Base-by-base conservation (phyloP, 2,888 invertebrate genomes). In the Neoitamus cyanurus region DNA sequence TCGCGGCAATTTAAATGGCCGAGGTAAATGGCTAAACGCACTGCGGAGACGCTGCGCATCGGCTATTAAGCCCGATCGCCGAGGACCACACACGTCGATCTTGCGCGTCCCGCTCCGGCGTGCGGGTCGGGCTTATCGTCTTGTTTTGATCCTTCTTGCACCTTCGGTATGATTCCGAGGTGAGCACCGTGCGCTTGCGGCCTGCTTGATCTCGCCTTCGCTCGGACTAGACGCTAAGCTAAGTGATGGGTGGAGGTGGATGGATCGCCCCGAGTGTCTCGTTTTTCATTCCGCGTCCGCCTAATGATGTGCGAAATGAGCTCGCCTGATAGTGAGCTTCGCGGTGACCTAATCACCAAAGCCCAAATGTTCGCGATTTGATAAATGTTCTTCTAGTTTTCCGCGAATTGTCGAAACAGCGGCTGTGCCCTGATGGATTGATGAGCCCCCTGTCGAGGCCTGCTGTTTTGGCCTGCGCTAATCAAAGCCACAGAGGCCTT, bases 21-120 rank as follows among this genome's bases (percentile, higher is more conserved):
- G 82, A 84, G 80, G 84, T 84, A 85, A 85, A 85, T 85, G 84
- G 73, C 82, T 68, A 84, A 84, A 80, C 84, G 85, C 84, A 75
- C 31, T 15, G 72, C 73, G 83, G 42, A 77, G 84, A 48, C 31
- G 72, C 77, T 77, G 83, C 25, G 20, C 36, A 34, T 75, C 42
- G 72, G 36, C 37, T 37, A 37, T 75, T 37, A 37, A 25, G 25
- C 20, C 75, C 25, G 15, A 42, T 42, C 73, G 72, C 36, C 42
- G 30, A 0, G 84, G 85, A 85, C 85, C 85, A 85, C 85, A 85
- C 85, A 85, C 85, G 85, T 84, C 68, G 85, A 85, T 84, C 36
- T 84, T 75, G 68, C 68, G 31, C 82, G 15, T 83, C 82, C 69
- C 70, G 36, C 28, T 83, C 69, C 69, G 36, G 13, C 58, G 31